Evolutionary conservation across 2,113 vertebrate species (phyloP), one percentile per base, ranked within the genome.

Genomic region (Eulemur macaco): DNA sequence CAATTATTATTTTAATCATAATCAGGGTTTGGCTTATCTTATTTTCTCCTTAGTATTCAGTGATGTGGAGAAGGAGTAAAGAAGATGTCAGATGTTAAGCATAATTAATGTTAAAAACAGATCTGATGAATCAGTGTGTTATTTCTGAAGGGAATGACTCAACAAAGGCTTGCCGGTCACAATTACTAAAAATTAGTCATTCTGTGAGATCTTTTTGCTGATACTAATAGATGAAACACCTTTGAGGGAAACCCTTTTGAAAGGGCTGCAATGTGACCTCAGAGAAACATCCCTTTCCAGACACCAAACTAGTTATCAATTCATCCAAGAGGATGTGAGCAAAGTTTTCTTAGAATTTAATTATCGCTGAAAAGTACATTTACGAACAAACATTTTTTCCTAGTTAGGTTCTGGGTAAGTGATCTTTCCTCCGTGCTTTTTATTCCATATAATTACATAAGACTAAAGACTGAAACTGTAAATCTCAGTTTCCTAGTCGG

Each of bases 71-170:
- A 96, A 87, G 25, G 20, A 14, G 25, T 91, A 94, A 95, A 91
- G 27, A 95, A 89, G 77, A 96, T 97, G 84, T 96, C 97, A 96
- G 87, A 78, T 78, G 87, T 97, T 97, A 94, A 95, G 90, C 95
- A 77, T 86, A 96, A 97, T 97, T 96, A 97, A 95, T 34, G 66
- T 95, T 94, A 89, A 95, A 95, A 90, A 45, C 34, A 77, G 15
- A 94, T 78, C 50, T 85, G 95, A 95, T 96, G 96, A 98, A 95
- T 97, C 76, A 96, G 76, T 37, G 12, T 85, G 76, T 92, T 94
- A 95, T 90, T 97, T 96, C 95, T 91, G 64, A 96, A 90, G 63
- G 95, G 90, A 93, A 91, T 97, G 96, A 96, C 84, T 97, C 92
- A 98, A 89, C 42, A 86, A 88, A 96, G 82, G 0, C 58, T 89